Base-by-base conservation (phyloP, 2,888 invertebrate genomes). In the Lasius platythorax region DNA sequence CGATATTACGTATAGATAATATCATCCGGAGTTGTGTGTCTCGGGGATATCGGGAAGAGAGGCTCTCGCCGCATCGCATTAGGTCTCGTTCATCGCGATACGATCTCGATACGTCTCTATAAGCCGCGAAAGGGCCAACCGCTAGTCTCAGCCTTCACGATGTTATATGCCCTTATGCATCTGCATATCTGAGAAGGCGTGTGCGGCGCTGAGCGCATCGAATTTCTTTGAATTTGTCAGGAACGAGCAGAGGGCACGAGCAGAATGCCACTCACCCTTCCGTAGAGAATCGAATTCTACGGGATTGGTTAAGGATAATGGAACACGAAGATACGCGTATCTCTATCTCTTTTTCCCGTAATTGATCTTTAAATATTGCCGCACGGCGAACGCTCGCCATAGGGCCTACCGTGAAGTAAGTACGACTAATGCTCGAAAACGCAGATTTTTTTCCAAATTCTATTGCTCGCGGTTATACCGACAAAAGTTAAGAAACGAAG, bases 91-190 rank as follows among this genome's bases (percentile, higher is more conserved):
- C 68, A 70, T 50, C 40, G 76, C 74, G 92, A 92, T 92, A 92
- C 63, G 63, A 92, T 92, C 91, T 90, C 75, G 84, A 87, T 53
- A 92, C 88, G 86, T 92, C 90, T 92, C 87, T 91, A 91, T 92
- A 85, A 61, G 66, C 82, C 81, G 58, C 73, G 63, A 84, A 87
- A 87, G 87, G 85, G 78, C 83, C 82, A 30, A 75, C 83, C 15
- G 78, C 12, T 61, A 67, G 72, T 78, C 85, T 86, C 82, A 37
- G 30, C 84, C 50, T 66, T 18, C 30, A 18, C 18, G n/a, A 6
- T 43, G 56, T 37, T 75, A n/a, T 75, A n/a, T 63, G 23, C 37
- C 12, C n/a, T 46, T 23, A 23, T 40, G 72, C 28, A 30, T 53
- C 50, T 23, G 37, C 40, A 23, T 76, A 40, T 28, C 40, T 23